These are phyloP conservation scores for Ploceus nigricollis DNA, from an alignment of 2,113 vertebrate genomes.

Conservation along the genomic window DNA sequence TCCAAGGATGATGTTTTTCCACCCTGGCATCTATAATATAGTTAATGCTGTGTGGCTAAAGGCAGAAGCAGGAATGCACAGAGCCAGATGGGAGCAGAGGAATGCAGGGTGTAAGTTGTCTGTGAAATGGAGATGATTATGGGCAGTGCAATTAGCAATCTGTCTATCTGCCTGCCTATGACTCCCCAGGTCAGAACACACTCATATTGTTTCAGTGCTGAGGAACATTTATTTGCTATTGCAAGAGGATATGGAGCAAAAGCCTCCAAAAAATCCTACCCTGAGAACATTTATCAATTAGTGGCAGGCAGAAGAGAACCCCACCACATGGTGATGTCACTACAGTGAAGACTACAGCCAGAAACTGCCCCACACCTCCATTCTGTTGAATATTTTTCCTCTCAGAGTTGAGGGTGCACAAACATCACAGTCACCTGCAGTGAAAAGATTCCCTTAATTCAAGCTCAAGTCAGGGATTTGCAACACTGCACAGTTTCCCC, in stretches of 20 bases:
- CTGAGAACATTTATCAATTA: not conserved
- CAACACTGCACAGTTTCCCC: not conserved
- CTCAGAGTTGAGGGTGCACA: not conserved
- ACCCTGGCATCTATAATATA: not conserved
- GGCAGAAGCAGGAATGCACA: not conserved
- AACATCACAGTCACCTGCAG: not conserved
- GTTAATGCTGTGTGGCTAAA: not conserved
- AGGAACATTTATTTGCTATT: not conserved
- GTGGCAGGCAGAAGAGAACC: not conserved
- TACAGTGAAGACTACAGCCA: not conserved
- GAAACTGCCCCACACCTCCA: not conserved
- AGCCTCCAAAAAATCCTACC: not conserved
- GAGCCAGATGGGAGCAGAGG: conserved; percentile 11
- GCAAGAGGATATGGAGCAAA: not conserved
- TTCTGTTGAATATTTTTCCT: not conserved
- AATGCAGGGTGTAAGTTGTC: not conserved
- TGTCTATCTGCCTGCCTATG: not conserved
- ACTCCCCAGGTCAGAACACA: not conserved
- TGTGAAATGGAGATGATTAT: not conserved
- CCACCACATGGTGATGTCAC: not conserved
- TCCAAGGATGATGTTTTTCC: not conserved
- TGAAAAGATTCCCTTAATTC: not conserved
- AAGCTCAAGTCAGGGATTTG: not conserved
- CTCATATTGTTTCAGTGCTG: not conserved
- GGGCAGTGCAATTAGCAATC: conserved; percentile 22